phyloP scores from a whole-genome alignment of 2,113 vertebrate species.

The Dissostichus mawsoni region DNA sequence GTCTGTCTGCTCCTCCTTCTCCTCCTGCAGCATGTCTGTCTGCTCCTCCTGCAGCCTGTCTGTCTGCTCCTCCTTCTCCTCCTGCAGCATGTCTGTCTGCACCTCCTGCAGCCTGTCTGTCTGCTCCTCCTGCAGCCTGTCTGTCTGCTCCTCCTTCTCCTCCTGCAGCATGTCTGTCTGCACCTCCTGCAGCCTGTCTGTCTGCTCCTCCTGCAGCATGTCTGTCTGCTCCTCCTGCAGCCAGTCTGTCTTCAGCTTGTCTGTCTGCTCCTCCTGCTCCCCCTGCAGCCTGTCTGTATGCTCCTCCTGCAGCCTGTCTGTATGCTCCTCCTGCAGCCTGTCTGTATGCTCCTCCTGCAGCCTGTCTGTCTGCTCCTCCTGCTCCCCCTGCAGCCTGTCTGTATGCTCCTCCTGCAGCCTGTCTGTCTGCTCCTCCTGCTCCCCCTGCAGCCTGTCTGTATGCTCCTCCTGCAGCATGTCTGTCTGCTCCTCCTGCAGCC shows the following conservation, averaged over 20 bases:
- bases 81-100: background rate
- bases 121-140: constrained; percentile 18
- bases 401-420: background rate
- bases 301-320: background rate
- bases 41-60: constrained; percentile 2
- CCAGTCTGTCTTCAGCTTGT: background rate
- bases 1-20: background rate
- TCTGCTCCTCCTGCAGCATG: background rate
- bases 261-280: background rate
- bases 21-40: background rate
- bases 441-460: background rate
- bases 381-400: background rate
- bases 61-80: background rate
- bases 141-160: constrained; percentile 1
- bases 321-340: constrained; percentile 13
- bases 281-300: background rate
- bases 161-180: background rate
- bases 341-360: constrained; percentile 11
- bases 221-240: background rate
- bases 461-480: background rate
- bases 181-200: background rate
- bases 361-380: background rate
- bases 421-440: background rate
- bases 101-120: background rate
- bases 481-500: constrained; percentile 19